Evolutionary conservation across 2,113 vertebrate genomes (phyloP).

Genomic region (Hippocampus barbouri): DNA sequence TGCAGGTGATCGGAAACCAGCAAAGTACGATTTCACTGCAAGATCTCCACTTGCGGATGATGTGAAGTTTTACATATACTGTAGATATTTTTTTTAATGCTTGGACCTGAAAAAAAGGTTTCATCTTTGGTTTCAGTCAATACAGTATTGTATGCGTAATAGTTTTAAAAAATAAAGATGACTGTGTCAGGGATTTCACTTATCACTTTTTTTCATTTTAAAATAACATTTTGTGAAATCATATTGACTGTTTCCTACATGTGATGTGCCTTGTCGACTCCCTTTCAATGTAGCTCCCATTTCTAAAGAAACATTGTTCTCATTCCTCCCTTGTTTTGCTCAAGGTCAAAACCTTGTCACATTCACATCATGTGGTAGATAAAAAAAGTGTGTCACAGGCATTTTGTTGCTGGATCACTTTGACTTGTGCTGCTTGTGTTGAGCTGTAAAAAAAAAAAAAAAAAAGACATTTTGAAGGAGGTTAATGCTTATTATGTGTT

Average conservation of each 20-base stretch:
- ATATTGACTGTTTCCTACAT: neutral
- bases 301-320: conserved; percentile 52
- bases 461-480: conserved; percentile 64
- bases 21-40: too few species aligned
- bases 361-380: conserved; percentile 46
- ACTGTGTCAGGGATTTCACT: too few species aligned
- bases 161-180: too few species aligned
- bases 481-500: conserved; percentile 65
- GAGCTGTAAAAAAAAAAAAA: conserved; percentile 37
- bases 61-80: too few species aligned
- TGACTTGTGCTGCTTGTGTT: conserved; percentile 41
- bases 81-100: too few species aligned
- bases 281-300: neutral
- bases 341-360: conserved; percentile 45
- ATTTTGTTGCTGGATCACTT: conserved; percentile 56
- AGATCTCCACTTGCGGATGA: too few species aligned
- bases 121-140: too few species aligned
- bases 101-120: too few species aligned
- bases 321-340: conserved; percentile 42
- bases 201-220: too few species aligned
- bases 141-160: too few species aligned
- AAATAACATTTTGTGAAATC: too few species aligned
- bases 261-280: neutral
- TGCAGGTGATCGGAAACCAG: too few species aligned
- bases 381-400: conserved; percentile 25